Evolutionary conservation across 2,797 vertebrate species (phyloP).

Genomic region (Spheniscus humboldti): DNA sequence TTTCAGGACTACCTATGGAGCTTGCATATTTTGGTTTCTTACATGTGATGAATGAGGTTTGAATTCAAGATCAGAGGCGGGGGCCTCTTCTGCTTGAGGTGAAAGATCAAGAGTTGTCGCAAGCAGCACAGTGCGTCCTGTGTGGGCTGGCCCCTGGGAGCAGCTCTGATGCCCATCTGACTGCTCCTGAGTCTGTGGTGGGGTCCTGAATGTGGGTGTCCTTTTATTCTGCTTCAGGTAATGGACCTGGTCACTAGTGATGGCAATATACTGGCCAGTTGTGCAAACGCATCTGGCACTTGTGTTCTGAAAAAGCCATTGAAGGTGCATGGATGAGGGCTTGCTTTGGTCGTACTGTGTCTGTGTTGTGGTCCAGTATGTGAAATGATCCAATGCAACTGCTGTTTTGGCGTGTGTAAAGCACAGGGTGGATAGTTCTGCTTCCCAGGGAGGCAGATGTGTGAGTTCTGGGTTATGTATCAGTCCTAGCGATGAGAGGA

Average conservation of each 20-base stretch:
- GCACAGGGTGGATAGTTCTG: neutral
- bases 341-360: neutral
- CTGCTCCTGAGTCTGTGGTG: neutral
- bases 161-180: neutral
- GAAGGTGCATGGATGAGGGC: neutral
- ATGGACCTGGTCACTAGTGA: neutral
- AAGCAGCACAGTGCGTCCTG: neutral
- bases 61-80: neutral
- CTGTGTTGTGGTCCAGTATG: neutral
- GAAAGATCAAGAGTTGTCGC: neutral
- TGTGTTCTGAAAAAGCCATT: neutral
- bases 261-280: neutral
- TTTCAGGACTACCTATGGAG: neutral
- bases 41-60: neutral
- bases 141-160: neutral
- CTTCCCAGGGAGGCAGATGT: neutral
- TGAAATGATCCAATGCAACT: neutral
- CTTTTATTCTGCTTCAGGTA: neutral
- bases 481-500: rapidly evolving
- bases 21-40: neutral
- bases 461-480: neutral
- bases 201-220: neutral
- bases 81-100: neutral
- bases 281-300: neutral
- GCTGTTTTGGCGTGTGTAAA: neutral